Percentiles rank a stretch among this genome's conserved stretches.
These are phyloP conservation scores for Manis javanica DNA, from an alignment of 2,797 vertebrate genomes.

Conservation along the genomic window DNA sequence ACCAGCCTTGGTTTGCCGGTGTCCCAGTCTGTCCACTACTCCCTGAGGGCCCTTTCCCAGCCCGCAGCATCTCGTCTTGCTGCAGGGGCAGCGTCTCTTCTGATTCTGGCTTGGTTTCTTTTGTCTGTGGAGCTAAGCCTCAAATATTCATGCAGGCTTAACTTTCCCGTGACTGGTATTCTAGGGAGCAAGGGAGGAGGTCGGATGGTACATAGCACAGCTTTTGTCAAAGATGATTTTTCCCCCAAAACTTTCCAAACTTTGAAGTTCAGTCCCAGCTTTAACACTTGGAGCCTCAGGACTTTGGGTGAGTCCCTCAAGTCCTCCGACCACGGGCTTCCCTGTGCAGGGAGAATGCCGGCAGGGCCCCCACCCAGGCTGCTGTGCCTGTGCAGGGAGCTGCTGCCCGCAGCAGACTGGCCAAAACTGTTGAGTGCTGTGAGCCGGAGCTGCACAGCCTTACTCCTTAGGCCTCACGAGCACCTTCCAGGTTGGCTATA, in stretches of 20 bases:
- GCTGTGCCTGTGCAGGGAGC: accelerated
- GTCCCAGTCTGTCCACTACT: neutral
- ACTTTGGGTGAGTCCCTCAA: neutral
- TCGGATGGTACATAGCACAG: neutral
- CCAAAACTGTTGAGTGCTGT: neutral
- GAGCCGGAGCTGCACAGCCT: neutral
- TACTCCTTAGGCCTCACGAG: accelerated
- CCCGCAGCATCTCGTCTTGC: neutral
- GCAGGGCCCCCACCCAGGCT: neutral
- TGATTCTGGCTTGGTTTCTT: neutral
- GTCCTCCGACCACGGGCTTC: neutral
- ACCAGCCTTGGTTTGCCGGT: neutral
- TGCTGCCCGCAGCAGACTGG: neutral
- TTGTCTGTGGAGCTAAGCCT: neutral
- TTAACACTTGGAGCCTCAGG: neutral
- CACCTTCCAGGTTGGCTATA: neutral
- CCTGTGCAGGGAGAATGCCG: neutral
- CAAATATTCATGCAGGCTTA: neutral
- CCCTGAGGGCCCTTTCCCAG: neutral
- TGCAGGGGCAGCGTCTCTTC: neutral
- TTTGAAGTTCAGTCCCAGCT: neutral
- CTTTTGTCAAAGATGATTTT: neutral
- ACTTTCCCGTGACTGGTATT: neutral
- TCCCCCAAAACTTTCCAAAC: neutral
- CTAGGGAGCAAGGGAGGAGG: neutral